phyloP scores from a whole-genome alignment of 2,797 vertebrate genomes.

The Gymnothorax javanicus region DNA sequence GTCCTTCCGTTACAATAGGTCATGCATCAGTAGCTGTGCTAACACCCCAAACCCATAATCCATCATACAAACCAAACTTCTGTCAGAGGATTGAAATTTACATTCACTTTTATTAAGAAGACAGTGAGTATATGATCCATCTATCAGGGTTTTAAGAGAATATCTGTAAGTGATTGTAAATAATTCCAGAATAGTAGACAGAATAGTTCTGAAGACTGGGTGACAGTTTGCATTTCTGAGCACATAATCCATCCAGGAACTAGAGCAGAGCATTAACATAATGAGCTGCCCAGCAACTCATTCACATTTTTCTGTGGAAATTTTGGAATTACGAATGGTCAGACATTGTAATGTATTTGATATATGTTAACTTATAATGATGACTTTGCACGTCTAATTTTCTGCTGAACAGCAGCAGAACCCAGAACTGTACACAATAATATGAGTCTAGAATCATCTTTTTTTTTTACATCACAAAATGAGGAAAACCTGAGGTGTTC shows the following conservation, averaged over 20 bases:
- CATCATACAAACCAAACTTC: too few species aligned
- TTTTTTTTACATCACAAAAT: not conserved
- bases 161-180: not conserved
- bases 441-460: not conserved
- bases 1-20: too few species aligned
- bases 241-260: not conserved
- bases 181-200: not conserved
- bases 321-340: not conserved
- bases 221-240: not conserved
- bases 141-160: not conserved
- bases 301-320: not conserved
- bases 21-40: too few species aligned
- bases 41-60: too few species aligned
- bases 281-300: not conserved
- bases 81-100: too few species aligned
- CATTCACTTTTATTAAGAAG: too few species aligned
- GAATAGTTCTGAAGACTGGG: not conserved
- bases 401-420: not conserved
- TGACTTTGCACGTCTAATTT: too few species aligned
- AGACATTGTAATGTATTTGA: too few species aligned
- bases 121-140: too few species aligned
- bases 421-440: not conserved
- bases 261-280: not conserved
- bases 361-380: too few species aligned
- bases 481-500: constrained; percentile 32